Base-by-base conservation (phyloP, 2,113 vertebrate species). In the Rhombomys opimus region DNA sequence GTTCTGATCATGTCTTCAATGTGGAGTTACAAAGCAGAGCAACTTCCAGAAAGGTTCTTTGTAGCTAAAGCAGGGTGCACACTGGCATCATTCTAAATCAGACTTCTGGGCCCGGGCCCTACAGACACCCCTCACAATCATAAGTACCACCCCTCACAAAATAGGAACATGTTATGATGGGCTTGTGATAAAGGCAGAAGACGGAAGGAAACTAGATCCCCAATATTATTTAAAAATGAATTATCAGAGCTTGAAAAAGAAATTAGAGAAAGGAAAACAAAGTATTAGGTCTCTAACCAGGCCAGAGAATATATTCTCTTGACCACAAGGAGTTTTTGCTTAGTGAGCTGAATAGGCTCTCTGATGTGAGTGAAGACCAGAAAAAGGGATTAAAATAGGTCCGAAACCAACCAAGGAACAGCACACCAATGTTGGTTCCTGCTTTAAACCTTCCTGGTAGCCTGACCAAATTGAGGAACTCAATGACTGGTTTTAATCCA, bases 121-220 rank as follows among this genome's bases (percentile, higher is more conserved):
- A n/a, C 3, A 93, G 32, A 32, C n/a, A 30, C 20, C n/a, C n/a
- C n/a, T n/a, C n/a, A n/a, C 22, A 30, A 10, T 0, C 0, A 8
- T 12, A 32, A 1, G 17, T 1, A 30, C 35, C 0, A 0, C 15
- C 72, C n/a, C 35, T 35, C 14, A 54, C 32, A 13, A 23, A 12
- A 35, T 13, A 13, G 67, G 38, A 59, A 63, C 0, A 41, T 27
- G 46, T 52, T 27, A 54, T 12, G 35, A 13, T 27, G 25, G 18
- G 23, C 12, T 27, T 75, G 25, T 3, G 70, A 75, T 15, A 13
- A 15, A 8, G 15, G 17, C 59, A 52, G 5, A 90, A 22, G 13
- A 89, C n/a, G 80, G 89, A 96, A 78, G 84, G 61, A 63, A 61
- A 52, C 23, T 41, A 18, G 12, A 68, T 4, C 2, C 38, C 11